A percentile compares a stretch with the other conserved stretches of the same genome.
phyloP scores from a whole-genome alignment of 2,113 vertebrate species.

The Pachycephala philippinensis region DNA sequence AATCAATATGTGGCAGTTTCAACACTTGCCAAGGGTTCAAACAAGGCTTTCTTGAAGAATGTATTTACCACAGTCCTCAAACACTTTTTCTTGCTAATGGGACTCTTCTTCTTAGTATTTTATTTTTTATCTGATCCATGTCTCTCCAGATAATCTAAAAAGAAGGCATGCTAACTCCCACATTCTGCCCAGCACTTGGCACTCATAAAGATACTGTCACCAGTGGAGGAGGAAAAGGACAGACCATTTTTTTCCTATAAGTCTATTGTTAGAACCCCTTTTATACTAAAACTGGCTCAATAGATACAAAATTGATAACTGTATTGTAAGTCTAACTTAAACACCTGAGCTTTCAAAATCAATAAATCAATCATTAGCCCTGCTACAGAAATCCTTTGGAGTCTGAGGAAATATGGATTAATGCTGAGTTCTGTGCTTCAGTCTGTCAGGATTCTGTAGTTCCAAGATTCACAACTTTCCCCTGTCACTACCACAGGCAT shows the following conservation, averaged over 20 bases:
- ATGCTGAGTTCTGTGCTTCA: not conserved
- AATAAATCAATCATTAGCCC: not conserved
- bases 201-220: not conserved
- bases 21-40: not conserved
- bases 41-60: not conserved
- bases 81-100: not conserved
- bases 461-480: not conserved
- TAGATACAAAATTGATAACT: not conserved
- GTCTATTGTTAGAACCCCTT: not conserved
- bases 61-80: not conserved
- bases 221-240: not conserved
- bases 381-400: not conserved
- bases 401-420: not conserved
- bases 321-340: not conserved
- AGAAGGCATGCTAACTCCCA: not conserved
- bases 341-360: not conserved
- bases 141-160: not conserved
- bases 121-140: not conserved
- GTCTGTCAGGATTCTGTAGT: not conserved
- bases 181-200: not conserved
- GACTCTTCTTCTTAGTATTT: not conserved
- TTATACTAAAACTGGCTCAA: not conserved
- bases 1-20: not conserved
- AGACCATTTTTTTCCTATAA: not conserved
- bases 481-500: not conserved